phyloP scores from a whole-genome alignment of 2,888 invertebrate genomes.

The Argyresthia albistria region DNA sequence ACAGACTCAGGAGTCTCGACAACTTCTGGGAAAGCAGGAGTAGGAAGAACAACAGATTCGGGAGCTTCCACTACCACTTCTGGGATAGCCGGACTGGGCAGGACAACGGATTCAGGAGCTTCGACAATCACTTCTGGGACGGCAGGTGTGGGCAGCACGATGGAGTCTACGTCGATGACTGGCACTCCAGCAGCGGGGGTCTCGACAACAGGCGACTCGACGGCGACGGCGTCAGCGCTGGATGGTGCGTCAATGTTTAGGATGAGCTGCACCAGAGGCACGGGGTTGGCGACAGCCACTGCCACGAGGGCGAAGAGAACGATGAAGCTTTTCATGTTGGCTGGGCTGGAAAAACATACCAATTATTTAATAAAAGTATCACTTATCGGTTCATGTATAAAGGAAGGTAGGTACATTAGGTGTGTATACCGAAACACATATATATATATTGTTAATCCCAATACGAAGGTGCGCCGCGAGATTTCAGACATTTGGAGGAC shows the following conservation, averaged over 20 bases:
- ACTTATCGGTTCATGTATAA: no score
- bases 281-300: conserved; percentile 30
- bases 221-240: conserved; percentile 11
- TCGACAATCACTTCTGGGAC: conserved; percentile 9
- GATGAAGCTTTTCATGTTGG: conserved; percentile 31
- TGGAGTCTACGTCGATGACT: neutral
- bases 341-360: conserved; percentile 11
- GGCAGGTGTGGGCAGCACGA: conserved; percentile 11
- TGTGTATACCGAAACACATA: no score
- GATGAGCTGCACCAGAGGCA: conserved; percentile 31
- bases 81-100: conserved; percentile 5
- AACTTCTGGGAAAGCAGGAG: conserved; percentile 4
- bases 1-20: neutral
- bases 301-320: conserved; percentile 32
- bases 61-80: neutral
- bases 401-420: no score
- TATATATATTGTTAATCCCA: no score
- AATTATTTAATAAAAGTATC: no score
- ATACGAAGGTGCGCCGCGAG: no score
- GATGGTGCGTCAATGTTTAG: conserved; percentile 33
- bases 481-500: no score
- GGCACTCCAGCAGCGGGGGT: conserved; percentile 2
- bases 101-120: conserved; percentile 5
- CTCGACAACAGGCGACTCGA: conserved; percentile 10
- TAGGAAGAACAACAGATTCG: conserved; percentile 2